Conservation (phyloP, 1,140 invertebrate species). For the Drosophila asahinai region DNA sequence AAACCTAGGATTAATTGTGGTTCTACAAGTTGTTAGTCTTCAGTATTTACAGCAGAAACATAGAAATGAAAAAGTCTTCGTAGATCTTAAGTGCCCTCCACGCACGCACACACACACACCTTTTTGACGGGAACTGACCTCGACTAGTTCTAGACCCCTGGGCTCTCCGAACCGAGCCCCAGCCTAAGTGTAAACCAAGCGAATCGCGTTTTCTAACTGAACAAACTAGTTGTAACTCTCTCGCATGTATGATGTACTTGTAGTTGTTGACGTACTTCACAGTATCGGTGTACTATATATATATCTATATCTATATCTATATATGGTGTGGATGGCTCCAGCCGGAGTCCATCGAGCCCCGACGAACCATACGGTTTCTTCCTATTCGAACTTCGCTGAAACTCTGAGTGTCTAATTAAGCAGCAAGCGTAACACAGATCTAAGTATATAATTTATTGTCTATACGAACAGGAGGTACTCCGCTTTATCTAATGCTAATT, state of each 20-base stretch:
- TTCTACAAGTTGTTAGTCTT: constrained; percentile 55
- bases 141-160: constrained; percentile 30
- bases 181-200: constrained; percentile 44
- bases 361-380: constrained; percentile 72
- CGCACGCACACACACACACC: neutral
- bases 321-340: constrained; percentile 8
- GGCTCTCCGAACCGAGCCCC: neutral
- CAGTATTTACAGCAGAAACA: constrained; percentile 68
- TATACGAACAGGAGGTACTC: constrained; percentile 38
- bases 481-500: constrained; percentile 73
- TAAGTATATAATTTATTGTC: constrained; percentile 64
- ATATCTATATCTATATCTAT: constrained; percentile 38
- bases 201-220: constrained; percentile 74
- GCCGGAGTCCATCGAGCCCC: constrained; percentile 6
- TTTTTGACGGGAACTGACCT: constrained; percentile 52
- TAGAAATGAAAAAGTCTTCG: constrained; percentile 60
- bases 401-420: constrained; percentile 77
- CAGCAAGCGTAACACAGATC: constrained; percentile 30
- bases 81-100: constrained; percentile 55
- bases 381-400: constrained; percentile 76
- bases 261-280: constrained; percentile 41
- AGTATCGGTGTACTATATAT: constrained; percentile 50
- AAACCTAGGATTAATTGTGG: constrained; percentile 36
- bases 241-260: constrained; percentile 46
- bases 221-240: constrained; percentile 73